Evolutionary conservation across 2,888 invertebrate genomes (phyloP), one percentile per base, ranked within the genome.

Genomic region (Caenorhabditis panamensis): DNA sequence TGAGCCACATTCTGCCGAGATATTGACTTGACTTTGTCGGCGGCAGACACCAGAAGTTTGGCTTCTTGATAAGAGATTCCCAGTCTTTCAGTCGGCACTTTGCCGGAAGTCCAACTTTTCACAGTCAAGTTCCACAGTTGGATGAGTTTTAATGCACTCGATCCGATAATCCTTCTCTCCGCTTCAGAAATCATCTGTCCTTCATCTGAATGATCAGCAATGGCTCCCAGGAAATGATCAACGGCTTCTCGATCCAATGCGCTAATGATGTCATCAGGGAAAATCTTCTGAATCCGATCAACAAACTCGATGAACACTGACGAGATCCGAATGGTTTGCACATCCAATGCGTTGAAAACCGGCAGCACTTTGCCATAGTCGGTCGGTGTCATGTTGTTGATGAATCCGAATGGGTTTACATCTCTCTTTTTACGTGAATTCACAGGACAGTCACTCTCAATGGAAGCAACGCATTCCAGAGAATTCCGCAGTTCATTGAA

Each of bases 251-350:
- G 16, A 41, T 69, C 54, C 51, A 78, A 20, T 16, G 49, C 13
- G 36, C 22, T 20, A 2, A 73, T 54, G 0, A 69, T 11, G 24
- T 54, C 44, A 0, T 54, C 36, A 3, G 84, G 82, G 47, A 83
- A 82, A 13, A 83, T 63, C 49, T 41, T 72, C 41, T 81, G 67
- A 22, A 81, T 56, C 31, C 62, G 41, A n/a, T 79, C 79, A 20
- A 86, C 78, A 59, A 86, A 85, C 9, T 86, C 85, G 11, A 83
- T 83, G 58, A 84, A 86, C 0, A 84, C 67, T 0, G 77, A 64
- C 9, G 86, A 76, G 9, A 86, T 81, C 31, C 79, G 56, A 26
- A 84, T 82, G n/a, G 84, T 83, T 66, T 86, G 86, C 28, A 85
- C 78, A 51, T 86, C 86, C 24, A 86, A 59, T 0, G 79, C 84